Base-by-base conservation (phyloP, 2,113 vertebrate species). In the Hippocampus abdominalis region DNA sequence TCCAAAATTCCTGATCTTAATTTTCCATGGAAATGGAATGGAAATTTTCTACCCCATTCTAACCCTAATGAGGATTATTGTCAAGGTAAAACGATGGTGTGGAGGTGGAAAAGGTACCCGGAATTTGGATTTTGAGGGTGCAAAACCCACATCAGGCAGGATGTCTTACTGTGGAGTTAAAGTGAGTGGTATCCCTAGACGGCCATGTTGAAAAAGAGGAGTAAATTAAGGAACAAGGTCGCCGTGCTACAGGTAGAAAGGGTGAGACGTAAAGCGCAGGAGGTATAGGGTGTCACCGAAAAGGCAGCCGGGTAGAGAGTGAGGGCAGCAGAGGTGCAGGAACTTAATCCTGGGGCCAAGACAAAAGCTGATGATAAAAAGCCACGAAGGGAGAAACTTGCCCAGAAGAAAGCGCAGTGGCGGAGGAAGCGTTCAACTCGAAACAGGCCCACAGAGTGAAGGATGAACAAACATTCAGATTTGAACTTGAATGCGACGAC, bases 221-320 rank as follows among this genome's bases (percentile, higher is more conserved):
- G 79, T 70, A 76, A 81, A 71, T 63, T 73, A 77, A 74, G 63
- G 73, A 66, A 70, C 75, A 48, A 78, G 72, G 78, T 87, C 8
- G 68, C 64, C 3, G 56, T 61, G 36, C 80, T 67, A 82, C 72
- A 83, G 77, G 84, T 81, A 81, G 87, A 86, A 88, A 80, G 32
- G 21, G 36, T 74, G 75, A 13, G 81, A 81, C 79, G 76, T 84
- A 72, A 85, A 80, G 80, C 73, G 70, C 66, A 63, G 80, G 77
- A 74, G 81, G 89, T 88, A 78, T 90, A 87, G 78, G 64, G 79
- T 90, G 81, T 88, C 89, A 79, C 75, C 69, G 77, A 68, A 87
- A 87, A 70, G 69, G 76, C 63, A 25, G 23, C 25, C 79, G 78
- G 82, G 72, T 69, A 80, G 64, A 25, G 16, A 76, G 70, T 0